A percentile compares a stretch with the other conserved stretches of the same genome.
These are phyloP conservation scores for Pomatostomus ruficeps DNA, from an alignment of 2,113 vertebrate genomes.

Conservation along the genomic window DNA sequence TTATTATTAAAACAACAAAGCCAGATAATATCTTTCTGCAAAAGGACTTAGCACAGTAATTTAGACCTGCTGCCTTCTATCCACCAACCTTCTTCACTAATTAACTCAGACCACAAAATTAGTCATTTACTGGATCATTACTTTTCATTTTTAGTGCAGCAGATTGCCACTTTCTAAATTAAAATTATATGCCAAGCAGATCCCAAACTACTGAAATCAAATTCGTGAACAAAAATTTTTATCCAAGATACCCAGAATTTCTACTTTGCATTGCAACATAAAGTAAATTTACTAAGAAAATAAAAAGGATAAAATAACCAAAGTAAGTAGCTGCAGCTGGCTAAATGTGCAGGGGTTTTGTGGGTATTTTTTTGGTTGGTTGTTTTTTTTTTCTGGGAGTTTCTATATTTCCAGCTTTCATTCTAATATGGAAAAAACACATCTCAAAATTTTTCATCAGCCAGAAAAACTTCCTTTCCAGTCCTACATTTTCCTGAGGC, in stretches of 20 bases:
- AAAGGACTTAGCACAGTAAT: not conserved
- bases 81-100: not conserved
- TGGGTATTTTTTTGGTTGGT: not conserved
- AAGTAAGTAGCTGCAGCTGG: not conserved
- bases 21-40: conserved; percentile 39
- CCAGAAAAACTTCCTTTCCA: not conserved
- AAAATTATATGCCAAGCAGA: not conserved
- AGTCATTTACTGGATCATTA: conserved; percentile 22
- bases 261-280: not conserved
- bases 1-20: conserved; percentile 47
- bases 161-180: not conserved
- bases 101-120: conserved; percentile 49
- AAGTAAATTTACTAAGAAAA: not conserved
- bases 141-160: conserved; percentile 6
- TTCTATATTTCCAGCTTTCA: not conserved
- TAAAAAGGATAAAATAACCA: not conserved
- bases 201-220: not conserved
- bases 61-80: conserved; percentile 7
- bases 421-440: not conserved
- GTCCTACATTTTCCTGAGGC: not conserved
- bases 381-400: not conserved
- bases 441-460: not conserved
- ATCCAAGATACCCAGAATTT: not conserved
- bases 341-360: not conserved
- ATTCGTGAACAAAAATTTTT: not conserved